Evolutionary conservation across 2,113 vertebrate species (phyloP).

Genomic region (Muntiacus reevesi): DNA sequence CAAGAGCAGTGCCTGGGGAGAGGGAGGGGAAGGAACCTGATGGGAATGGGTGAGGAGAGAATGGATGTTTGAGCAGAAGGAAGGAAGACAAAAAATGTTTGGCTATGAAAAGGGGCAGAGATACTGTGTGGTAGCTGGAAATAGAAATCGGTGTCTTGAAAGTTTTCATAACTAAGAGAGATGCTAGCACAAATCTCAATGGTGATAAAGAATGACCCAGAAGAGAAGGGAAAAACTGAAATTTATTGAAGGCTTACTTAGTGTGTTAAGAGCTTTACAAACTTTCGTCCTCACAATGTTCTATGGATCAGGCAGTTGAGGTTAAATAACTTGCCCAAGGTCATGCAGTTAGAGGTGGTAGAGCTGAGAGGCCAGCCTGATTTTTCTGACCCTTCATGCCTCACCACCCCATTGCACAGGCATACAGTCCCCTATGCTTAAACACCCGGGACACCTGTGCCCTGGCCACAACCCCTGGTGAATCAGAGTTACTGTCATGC

Average conservation of each 20-base stretch:
- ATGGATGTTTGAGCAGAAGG: not conserved
- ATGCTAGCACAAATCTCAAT: not conserved
- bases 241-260: conserved; percentile 66
- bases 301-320: conserved; percentile 43
- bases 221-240: not conserved
- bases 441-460: not conserved
- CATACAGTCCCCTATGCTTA: not conserved
- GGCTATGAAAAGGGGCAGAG: not conserved
- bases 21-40: not conserved
- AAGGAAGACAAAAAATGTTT: not conserved
- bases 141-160: not conserved
- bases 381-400: not conserved
- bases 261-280: conserved; percentile 59
- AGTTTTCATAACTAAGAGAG: not conserved
- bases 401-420: not conserved
- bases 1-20: not conserved
- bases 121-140: not conserved
- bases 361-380: conserved; percentile 14
- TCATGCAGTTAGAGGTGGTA: conserved; percentile 66
- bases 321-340: conserved; percentile 59
- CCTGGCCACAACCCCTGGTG: not conserved
- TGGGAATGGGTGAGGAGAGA: not conserved
- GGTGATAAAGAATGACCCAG: not conserved
- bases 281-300: conserved; percentile 47
- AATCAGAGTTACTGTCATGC: not conserved